Conservation (phyloP, 2,888 invertebrate species). For the Dicycla oo region DNA sequence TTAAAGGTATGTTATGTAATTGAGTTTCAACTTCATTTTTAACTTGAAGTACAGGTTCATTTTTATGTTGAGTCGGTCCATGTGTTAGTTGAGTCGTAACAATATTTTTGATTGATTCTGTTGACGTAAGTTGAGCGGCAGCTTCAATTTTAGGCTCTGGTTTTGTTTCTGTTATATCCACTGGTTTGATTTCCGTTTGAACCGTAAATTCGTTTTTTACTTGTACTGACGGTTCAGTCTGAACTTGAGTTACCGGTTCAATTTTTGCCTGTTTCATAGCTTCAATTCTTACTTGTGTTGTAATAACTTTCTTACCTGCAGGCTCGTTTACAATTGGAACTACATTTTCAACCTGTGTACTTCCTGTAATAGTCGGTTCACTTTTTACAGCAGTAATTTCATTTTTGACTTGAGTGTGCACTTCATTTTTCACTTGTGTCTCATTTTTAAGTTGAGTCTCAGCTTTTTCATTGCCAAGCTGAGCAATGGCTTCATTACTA, state of each 20-base stretch:
- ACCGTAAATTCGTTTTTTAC: background rate
- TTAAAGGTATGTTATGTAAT: constrained; percentile 12
- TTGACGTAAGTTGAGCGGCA: background rate
- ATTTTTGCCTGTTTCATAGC: constrained; percentile 32
- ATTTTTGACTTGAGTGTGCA: constrained; percentile 12
- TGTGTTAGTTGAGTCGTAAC: constrained; percentile 39
- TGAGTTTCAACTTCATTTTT: constrained; percentile 13
- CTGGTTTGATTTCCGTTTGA: constrained; percentile 1
- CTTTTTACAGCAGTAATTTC: constrained; percentile 20
- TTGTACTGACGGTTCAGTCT: background rate
- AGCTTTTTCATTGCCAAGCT: constrained; percentile 10
- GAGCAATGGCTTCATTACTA: constrained; percentile 1
- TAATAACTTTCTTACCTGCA: constrained; percentile 23
- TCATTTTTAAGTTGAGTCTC: constrained; percentile 26
- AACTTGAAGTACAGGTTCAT: background rate
- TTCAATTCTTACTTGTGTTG: constrained; percentile 30
- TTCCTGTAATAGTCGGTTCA: constrained; percentile 26
- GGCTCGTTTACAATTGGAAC: background rate
- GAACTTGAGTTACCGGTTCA: constrained; percentile 13
- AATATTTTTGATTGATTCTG: constrained; percentile 38
- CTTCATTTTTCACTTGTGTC: constrained; percentile 12
- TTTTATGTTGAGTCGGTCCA: constrained; percentile 8
- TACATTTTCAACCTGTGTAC: background rate
- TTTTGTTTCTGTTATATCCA: background rate
- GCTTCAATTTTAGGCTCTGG: constrained; percentile 19